Evolutionary conservation across 2,888 invertebrate species (phyloP), one percentile per base, ranked within the genome.

Genomic region (Gerris lacustris): DNA sequence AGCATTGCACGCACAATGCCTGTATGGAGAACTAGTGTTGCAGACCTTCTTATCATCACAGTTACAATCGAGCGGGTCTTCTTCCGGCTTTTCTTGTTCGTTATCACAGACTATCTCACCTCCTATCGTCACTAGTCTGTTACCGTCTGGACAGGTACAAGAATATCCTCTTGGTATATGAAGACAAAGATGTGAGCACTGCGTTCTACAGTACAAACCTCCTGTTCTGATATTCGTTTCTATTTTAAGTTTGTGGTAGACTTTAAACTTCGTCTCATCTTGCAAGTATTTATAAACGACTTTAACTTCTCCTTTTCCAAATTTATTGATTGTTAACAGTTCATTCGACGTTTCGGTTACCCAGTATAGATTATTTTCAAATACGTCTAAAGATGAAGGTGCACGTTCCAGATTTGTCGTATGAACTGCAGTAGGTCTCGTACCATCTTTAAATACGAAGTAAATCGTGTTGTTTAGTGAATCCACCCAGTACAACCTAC

Each of bases 311-410:
- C 96, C 96, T 68, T 96, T 84, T 0, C 98, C 98, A 82, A 98
- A 98, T 83, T 99, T 99, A 80, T 99, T 96, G 80, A 96, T 95
- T 44, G 87, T 86, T 68, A 92, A 84, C 6, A 98, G 83, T 78
- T 94, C 93, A 1, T 96, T 96, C 0, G 90, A 87, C 77, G 92
- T 91, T 71, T 90, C 85, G 0, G 96, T 93, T 15, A 93, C 86
- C 96, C 96, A 98, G 82, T 90, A 98, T 76, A 98, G 79, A 73
- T 88, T 87, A 45, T 91, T 93, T 81, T 96, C 97, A 81, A 98
- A 98, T 17, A 98, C 89, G 80, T 98, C 98, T 75, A 98, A 78
- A 0, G 92, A 89, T 70, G 92, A 84, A 0, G 95, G 95, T 80
- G 92, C 92, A 75, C 86, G 86, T 76, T 93, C 78, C 63, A 80